phyloP scores from a whole-genome alignment of 2,888 invertebrate genomes.

The Endotricha flammealis region DNA sequence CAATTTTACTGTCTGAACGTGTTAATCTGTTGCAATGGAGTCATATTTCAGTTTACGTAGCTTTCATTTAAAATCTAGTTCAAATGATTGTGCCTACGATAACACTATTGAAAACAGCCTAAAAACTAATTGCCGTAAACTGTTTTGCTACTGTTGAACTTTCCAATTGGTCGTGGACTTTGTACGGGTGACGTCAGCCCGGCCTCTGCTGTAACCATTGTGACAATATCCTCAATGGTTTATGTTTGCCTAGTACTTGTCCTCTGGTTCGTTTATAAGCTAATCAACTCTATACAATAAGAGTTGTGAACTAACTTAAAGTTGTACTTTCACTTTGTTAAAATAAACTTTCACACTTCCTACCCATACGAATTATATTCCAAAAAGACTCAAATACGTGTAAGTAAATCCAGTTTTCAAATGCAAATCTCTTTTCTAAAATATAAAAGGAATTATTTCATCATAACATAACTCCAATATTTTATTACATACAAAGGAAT shows the following conservation, averaged over 20 bases:
- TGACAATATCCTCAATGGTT: constrained; percentile 10
- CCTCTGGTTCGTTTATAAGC: background rate
- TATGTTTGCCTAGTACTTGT: constrained; percentile 13
- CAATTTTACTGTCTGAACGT: background rate
- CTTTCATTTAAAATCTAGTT: background rate
- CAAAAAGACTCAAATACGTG: too few species aligned
- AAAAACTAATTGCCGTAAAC: constrained; percentile 22
- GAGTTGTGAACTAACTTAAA: background rate
- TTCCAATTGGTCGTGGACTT: constrained; percentile 57
- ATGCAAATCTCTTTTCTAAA: too few species aligned
- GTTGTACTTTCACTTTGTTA: constrained; percentile 7
- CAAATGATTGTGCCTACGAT: constrained; percentile 9
- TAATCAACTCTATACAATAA: background rate
- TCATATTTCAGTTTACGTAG: constrained; percentile 2
- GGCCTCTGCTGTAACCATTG: constrained; percentile 30
- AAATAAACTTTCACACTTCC: constrained; percentile 9
- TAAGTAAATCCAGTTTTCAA: too few species aligned
- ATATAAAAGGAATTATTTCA: too few species aligned
- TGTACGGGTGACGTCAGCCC: constrained; percentile 45
- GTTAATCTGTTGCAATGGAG: background rate
- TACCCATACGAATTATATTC: background rate
- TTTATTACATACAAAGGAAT: too few species aligned
- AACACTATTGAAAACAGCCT: constrained; percentile 5
- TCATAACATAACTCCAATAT: too few species aligned
- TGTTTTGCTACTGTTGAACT: constrained; percentile 42